Percentiles rank a stretch among this genome's conserved stretches.
phyloP scores from a whole-genome alignment of 2,113 vertebrate species.

The Oryzias melastigma region DNA sequence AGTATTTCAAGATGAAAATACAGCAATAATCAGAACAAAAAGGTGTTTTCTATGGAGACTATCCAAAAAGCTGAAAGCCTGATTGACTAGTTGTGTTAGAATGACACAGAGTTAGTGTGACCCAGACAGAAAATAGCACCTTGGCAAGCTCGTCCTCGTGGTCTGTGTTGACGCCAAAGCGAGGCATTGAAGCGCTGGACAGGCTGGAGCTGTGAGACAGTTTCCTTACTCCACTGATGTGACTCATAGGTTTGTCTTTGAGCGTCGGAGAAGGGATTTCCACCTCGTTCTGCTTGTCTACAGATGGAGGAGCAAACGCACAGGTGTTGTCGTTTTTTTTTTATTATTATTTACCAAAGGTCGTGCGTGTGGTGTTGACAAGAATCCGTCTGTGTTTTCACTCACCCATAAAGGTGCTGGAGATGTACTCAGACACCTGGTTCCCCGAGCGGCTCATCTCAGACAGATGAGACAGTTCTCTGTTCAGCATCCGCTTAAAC shows the following conservation, averaged over 20 bases:
- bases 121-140: conserved; percentile 48
- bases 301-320: conserved; percentile 9
- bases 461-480: conserved; percentile 86
- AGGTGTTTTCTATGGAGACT: no score
- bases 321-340: background rate
- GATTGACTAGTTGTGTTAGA: background rate
- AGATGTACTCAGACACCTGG: conserved; percentile 86
- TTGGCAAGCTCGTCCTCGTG: conserved; percentile 84
- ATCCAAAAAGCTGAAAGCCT: background rate
- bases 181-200: conserved; percentile 76
- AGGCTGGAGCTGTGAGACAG: conserved; percentile 76
- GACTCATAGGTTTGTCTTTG: conserved; percentile 76
- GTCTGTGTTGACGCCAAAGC: conserved; percentile 85
- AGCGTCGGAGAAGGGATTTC: conserved; percentile 71
- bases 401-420: conserved; percentile 87
- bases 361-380: background rate
- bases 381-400: background rate
- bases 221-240: conserved; percentile 73
- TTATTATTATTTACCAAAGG: background rate
- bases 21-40: no score
- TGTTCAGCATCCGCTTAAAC: conserved; percentile 92
- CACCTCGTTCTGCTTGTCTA: conserved; percentile 75
- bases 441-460: conserved; percentile 79
- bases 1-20: no score
- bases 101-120: background rate